These are phyloP conservation scores for Xenus cinereus DNA, from an alignment of 2,113 vertebrate genomes.

Conservation along the genomic window DNA sequence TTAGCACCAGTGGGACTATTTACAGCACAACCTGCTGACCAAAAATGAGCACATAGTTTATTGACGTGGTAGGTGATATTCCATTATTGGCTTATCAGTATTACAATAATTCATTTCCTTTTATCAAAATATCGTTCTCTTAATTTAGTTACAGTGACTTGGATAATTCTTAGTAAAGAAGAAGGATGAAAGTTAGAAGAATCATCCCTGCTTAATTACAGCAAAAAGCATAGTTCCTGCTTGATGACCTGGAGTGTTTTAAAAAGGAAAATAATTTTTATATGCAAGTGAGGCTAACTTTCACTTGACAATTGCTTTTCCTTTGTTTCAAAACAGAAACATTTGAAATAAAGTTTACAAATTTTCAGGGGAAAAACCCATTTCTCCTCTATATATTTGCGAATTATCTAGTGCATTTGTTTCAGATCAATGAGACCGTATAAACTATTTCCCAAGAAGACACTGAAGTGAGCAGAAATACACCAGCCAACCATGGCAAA, in stretches of 20 bases:
- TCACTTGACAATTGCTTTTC: neutral
- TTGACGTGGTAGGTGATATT: neutral
- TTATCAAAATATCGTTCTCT: neutral
- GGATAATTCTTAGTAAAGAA: neutral
- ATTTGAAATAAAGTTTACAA: neutral
- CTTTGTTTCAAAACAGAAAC: neutral
- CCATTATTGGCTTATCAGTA: neutral
- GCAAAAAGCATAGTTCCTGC: neutral
- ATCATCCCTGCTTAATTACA: neutral
- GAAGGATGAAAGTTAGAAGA: accelerated
- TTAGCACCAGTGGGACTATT: neutral
- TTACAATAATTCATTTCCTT: neutral
- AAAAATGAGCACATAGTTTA: neutral
- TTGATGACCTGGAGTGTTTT: neutral
- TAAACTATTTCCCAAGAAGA: neutral
- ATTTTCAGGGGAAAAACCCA: neutral
- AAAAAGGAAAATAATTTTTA: neutral
- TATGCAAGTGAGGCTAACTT: neutral
- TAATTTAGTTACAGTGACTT: neutral
- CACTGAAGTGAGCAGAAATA: neutral
- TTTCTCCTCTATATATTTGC: neutral
- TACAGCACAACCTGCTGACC: neutral
- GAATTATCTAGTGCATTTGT: neutral
- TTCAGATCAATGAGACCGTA: neutral
- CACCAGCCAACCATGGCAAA: neutral